Percentiles rank a stretch among this genome's conserved stretches.
Conservation (phyloP, 2,113 vertebrate species). For the Blennius ocellaris region DNA sequence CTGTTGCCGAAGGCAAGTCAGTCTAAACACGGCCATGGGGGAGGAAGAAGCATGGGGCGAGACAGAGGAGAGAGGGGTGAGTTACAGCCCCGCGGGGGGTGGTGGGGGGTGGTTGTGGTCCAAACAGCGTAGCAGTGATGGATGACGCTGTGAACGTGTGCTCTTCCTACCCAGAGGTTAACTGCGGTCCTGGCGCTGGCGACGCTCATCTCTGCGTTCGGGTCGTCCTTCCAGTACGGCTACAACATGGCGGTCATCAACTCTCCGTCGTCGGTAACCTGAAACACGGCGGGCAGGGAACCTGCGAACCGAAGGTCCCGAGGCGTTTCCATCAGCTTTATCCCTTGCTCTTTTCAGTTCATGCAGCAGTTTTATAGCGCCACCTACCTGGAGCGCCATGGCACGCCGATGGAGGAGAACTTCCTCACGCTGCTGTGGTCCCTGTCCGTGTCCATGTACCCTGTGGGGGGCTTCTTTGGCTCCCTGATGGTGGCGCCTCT, state of each 20-base stretch:
- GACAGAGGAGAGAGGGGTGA: conserved; percentile 76
- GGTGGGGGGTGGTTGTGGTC: background rate
- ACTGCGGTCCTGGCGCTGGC: conserved; percentile 82
- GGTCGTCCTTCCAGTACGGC: conserved; percentile 96
- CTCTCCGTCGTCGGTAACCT: conserved; percentile 87
- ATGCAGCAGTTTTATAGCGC: conserved; percentile 90
- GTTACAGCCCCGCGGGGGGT: conserved; percentile 17
- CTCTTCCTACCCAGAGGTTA: conserved; percentile 81
- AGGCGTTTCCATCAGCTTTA: background rate
- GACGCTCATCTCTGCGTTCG: conserved; percentile 88
- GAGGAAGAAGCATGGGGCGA: conserved; percentile 26
- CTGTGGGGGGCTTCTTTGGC: conserved; percentile 91
- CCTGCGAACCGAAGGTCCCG: background rate
- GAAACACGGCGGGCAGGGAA: background rate
- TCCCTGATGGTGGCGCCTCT: conserved; percentile 92
- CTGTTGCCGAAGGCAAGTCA: conserved; percentile 11
- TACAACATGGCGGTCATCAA: conserved; percentile 94
- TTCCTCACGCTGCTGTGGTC: conserved; percentile 90
- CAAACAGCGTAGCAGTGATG: conserved; percentile 10
- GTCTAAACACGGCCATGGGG: conserved; percentile 55
- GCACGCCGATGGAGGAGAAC: conserved; percentile 23
- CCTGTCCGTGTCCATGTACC: conserved; percentile 93
- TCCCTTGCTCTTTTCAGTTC: conserved; percentile 76
- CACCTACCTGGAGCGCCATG: conserved; percentile 79
- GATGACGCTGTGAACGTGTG: background rate